Conservation (phyloP, 2,797 vertebrate species). For the Anguilla marmorata region DNA sequence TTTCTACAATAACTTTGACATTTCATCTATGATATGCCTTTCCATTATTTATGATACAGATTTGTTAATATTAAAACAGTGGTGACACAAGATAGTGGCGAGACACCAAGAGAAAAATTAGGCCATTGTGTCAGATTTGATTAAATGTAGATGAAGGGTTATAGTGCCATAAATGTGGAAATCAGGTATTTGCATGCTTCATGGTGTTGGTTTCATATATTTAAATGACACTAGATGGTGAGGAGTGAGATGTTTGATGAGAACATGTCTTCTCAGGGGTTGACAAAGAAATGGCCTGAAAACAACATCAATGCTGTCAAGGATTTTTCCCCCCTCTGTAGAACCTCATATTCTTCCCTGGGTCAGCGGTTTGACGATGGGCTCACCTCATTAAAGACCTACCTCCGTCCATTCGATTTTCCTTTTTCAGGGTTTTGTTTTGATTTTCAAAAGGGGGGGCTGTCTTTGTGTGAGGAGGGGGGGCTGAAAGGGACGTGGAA, state of each 20-base stretch:
- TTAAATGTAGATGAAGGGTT: not conserved
- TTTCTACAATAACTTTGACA: too few relatives aligned
- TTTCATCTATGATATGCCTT: not conserved
- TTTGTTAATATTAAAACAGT: not conserved
- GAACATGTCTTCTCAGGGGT: constrained; percentile 55
- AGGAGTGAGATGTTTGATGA: constrained; percentile 48
- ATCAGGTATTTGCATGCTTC: not conserved
- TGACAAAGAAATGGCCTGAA: constrained; percentile 41
- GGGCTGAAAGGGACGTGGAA: constrained; percentile 26
- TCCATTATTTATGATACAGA: not conserved
- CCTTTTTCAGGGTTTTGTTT: constrained; percentile 35
- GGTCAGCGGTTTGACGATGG: constrained; percentile 27
- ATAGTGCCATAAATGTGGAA: not conserved
- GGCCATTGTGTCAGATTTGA: not conserved
- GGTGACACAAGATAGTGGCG: not conserved
- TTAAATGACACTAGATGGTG: not conserved
- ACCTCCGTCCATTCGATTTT: constrained; percentile 36
- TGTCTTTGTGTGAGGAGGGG: constrained; percentile 30
- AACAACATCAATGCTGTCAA: constrained; percentile 24
- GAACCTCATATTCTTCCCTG: constrained; percentile 21
- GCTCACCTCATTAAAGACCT: constrained; percentile 39
- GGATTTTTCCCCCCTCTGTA: constrained; percentile 29
- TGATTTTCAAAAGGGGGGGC: constrained; percentile 21
- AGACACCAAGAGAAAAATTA: not conserved
- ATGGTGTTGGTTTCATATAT: not conserved